phyloP scores from a whole-genome alignment of 2,113 vertebrate genomes.

The Rhagologus leucostigma region DNA sequence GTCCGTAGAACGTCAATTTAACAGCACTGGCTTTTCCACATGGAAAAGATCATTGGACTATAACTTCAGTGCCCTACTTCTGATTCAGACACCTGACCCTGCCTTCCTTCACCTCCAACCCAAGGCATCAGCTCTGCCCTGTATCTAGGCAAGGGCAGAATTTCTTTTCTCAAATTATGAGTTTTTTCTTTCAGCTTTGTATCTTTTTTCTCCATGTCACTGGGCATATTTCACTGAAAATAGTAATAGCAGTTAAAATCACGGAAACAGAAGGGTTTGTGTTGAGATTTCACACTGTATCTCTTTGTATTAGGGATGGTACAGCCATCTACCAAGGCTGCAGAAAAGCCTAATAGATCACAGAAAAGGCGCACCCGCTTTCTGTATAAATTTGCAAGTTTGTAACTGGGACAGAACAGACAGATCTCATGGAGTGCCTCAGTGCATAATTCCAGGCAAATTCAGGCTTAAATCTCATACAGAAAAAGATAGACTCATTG shows the following conservation, averaged over 20 bases:
- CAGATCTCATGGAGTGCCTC: background rate
- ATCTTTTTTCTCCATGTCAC: background rate
- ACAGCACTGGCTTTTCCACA: background rate
- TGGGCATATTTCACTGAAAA: background rate
- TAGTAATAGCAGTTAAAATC: constrained; percentile 7
- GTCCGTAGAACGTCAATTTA: background rate
- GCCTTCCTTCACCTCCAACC: background rate
- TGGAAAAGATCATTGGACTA: background rate
- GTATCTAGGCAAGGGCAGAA: background rate
- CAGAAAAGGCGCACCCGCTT: background rate
- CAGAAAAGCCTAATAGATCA: background rate
- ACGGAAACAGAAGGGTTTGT: background rate
- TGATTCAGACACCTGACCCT: background rate
- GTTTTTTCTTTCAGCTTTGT: background rate
- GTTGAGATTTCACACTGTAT: background rate
- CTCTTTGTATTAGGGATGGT: background rate
- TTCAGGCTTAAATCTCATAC: background rate
- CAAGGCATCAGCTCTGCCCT: background rate
- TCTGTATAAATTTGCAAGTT: background rate
- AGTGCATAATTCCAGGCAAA: background rate
- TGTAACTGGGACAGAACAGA: background rate
- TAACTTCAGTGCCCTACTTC: background rate
- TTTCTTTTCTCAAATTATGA: background rate
- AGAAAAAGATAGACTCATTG: background rate
- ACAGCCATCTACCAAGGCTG: background rate